Evolutionary conservation across 2,113 vertebrate genomes (phyloP).

Genomic region (Onychostruthus taczanowskii): DNA sequence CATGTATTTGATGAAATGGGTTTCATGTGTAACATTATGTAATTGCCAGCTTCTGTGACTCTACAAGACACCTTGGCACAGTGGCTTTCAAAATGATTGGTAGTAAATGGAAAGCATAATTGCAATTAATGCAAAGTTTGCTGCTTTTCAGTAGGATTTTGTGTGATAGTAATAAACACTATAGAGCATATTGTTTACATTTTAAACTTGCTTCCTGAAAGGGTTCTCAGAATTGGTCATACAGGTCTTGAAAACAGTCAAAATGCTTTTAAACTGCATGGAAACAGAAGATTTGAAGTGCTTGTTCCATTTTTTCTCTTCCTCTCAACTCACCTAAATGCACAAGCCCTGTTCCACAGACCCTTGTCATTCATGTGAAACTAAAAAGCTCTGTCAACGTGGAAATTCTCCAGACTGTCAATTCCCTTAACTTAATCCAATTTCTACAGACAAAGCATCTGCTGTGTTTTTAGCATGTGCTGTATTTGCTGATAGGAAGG

Average conservation of each 20-base stretch:
- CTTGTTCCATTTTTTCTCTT: background rate
- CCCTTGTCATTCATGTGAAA: background rate
- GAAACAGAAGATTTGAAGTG: background rate
- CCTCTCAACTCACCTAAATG: background rate
- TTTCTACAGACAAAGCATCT: constrained; percentile 5
- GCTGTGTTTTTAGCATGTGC: background rate
- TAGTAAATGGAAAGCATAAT: background rate
- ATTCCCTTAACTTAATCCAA: background rate
- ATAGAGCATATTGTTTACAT: background rate
- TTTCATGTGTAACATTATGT: background rate
- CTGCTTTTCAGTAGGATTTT: background rate
- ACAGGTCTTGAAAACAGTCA: background rate
- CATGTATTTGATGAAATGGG: background rate
- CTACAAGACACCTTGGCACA: background rate
- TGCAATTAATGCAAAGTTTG: background rate
- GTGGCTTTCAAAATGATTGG: background rate
- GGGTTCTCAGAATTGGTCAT: background rate
- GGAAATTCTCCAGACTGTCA: background rate
- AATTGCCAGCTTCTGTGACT: background rate
- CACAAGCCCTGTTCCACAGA: background rate
- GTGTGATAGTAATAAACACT: background rate
- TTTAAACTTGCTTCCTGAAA: background rate
- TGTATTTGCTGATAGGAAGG: background rate
- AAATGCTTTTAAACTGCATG: background rate
- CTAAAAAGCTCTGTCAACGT: constrained; percentile 20